A percentile compares a stretch with the other conserved stretches of the same genome.
Conservation (phyloP, 2,797 vertebrate genomes). For the Sibirionetta formosa region DNA sequence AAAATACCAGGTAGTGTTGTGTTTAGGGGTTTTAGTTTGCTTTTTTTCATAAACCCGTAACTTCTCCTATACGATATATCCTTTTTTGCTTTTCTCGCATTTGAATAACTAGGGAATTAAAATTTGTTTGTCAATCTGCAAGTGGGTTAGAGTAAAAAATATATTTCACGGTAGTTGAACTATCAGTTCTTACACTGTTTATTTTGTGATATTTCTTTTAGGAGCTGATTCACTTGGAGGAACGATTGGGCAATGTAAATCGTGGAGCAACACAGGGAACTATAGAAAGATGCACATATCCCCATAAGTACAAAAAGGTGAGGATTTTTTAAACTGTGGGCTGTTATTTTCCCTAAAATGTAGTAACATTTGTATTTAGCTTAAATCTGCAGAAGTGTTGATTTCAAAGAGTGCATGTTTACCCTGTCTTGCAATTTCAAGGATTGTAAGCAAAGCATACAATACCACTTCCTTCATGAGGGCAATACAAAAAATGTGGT, state of each 20-base stretch:
- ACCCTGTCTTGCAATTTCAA: neutral
- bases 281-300: conserved; percentile 99
- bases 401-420: neutral
- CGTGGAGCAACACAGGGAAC: conserved; percentile 99
- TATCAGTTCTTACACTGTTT: conserved; percentile 46
- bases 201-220: conserved; percentile 73
- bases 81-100: neutral
- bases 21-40: neutral
- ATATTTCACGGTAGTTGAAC: neutral
- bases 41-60: neutral
- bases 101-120: neutral
- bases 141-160: neutral
- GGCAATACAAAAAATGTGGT: neutral
- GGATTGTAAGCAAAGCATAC: neutral
- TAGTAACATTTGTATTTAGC: neutral
- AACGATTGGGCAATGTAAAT: conserved; percentile 97
- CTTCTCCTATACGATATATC: neutral
- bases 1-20: neutral
- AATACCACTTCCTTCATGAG: neutral
- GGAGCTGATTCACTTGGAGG: conserved; percentile 99
- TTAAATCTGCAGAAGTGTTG: neutral
- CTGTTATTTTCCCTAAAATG: neutral
- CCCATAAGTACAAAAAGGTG: conserved; percentile 99
- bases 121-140: neutral
- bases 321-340: conserved; percentile 64